Percentiles rank a stretch among this genome's conserved stretches.
Conservation (phyloP, 2,888 invertebrate genomes). For the Poecilobothrus nobilitatus region DNA sequence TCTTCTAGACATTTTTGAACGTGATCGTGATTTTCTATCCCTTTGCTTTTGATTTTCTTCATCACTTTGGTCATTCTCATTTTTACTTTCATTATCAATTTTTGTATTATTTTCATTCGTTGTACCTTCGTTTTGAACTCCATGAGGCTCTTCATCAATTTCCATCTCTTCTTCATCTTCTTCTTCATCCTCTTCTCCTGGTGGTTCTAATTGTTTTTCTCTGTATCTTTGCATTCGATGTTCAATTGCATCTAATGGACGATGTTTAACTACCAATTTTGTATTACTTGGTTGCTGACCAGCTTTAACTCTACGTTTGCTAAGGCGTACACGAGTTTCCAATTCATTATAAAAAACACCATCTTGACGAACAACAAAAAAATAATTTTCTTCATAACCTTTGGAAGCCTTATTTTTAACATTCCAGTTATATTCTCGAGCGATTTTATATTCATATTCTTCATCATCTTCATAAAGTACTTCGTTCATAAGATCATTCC, state of each 20-base stretch:
- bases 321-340: slow-evolving; percentile 89
- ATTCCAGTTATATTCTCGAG: slow-evolving; percentile 98
- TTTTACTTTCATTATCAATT: slow-evolving; percentile 27
- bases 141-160: slow-evolving; percentile 42
- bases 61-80: slow-evolving; percentile 30
- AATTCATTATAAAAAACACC: slow-evolving; percentile 91
- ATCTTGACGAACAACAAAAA: slow-evolving; percentile 83
- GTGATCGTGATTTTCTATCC: slow-evolving; percentile 36
- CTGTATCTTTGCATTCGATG: slow-evolving; percentile 77
- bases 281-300: slow-evolving; percentile 51
- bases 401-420: slow-evolving; percentile 94
- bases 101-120: slow-evolving; percentile 29
- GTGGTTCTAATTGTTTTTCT: slow-evolving; percentile 81
- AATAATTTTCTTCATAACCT: slow-evolving; percentile 96
- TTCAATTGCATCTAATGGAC: slow-evolving; percentile 76
- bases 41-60: slow-evolving; percentile 31
- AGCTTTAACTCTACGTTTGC: slow-evolving; percentile 77
- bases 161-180: slow-evolving; percentile 54
- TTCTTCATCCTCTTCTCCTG: slow-evolving; percentile 62
- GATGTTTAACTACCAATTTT: slow-evolving; percentile 76
- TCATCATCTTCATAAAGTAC: slow-evolving; percentile 80
- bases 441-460: slow-evolving; percentile 94
- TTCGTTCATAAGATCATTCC: slow-evolving; percentile 66
- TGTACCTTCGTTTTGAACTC: slow-evolving; percentile 21
- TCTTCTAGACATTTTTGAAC: slow-evolving; percentile 31